Conservation (phyloP, 2,888 invertebrate genomes). For the Tetragonisca angustula region DNA sequence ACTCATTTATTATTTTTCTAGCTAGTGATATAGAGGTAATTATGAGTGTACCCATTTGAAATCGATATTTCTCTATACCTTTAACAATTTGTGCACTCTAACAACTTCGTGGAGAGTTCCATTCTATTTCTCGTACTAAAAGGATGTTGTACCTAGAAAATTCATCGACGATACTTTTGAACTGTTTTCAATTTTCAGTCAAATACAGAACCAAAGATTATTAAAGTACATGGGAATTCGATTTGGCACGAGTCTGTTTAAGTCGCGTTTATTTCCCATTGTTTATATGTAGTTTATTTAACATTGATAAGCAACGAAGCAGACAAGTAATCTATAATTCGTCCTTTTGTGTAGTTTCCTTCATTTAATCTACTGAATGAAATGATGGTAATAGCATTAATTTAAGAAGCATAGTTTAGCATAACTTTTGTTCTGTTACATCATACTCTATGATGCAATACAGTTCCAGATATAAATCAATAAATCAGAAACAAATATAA, state of each 20-base stretch:
- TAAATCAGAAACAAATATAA: background rate
- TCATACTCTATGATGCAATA: background rate
- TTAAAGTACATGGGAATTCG: conserved; percentile 63
- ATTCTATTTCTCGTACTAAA: background rate
- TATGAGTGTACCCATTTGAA: conserved; percentile 69
- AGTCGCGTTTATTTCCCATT: conserved; percentile 20
- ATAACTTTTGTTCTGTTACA: conserved; percentile 19
- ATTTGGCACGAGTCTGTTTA: conserved; percentile 67
- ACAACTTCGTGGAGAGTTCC: conserved; percentile 1
- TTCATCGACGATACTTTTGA: conserved; percentile 37
- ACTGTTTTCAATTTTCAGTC: conserved; percentile 72
- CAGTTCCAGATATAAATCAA: background rate
- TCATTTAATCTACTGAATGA: conserved; percentile 28
- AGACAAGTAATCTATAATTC: conserved; percentile 5
- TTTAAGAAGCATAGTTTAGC: conserved; percentile 25
- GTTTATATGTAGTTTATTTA: conserved; percentile 52
- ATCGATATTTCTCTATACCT: conserved; percentile 2
- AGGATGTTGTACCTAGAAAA: conserved; percentile 58
- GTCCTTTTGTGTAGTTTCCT: conserved; percentile 36
- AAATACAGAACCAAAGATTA: conserved; percentile 70
- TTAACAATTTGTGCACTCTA: conserved; percentile 10
- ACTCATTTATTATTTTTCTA: conserved; percentile 80
- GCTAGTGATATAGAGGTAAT: conserved; percentile 82
- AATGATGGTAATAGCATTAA: conserved; percentile 24
- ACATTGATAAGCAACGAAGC: conserved; percentile 18